Evolutionary conservation across 2,888 invertebrate genomes (phyloP).

Genomic region (Athetis lepigone): DNA sequence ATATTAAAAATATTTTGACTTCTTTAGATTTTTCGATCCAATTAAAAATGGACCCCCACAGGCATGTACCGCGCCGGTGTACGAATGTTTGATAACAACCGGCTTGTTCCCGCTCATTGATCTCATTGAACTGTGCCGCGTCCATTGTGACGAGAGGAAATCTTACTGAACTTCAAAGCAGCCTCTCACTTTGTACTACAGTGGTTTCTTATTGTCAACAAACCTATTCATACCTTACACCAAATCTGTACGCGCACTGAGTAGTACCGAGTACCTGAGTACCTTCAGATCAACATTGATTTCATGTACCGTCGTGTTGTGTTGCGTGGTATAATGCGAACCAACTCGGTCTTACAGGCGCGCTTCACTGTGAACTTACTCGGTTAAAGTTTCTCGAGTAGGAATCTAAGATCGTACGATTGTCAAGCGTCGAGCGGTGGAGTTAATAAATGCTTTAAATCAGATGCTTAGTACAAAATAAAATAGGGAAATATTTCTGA

Average conservation of each 20-base stretch:
- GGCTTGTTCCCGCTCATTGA: constrained; percentile 27
- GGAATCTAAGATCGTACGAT: too few species aligned
- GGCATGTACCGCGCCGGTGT: not conserved
- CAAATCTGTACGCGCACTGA: not conserved
- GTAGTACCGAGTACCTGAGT: too few species aligned
- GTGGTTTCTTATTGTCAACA: constrained; percentile 41
- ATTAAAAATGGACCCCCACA: not conserved
- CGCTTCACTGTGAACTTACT: too few species aligned
- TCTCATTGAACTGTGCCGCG: constrained; percentile 7
- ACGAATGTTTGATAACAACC: constrained; percentile 24
- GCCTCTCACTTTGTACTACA: constrained; percentile 24
- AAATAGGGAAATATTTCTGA: too few species aligned
- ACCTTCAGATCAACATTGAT: not conserved
- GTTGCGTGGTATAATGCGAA: too few species aligned
- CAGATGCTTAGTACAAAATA: too few species aligned
- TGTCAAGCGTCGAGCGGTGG: too few species aligned
- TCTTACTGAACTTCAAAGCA: constrained; percentile 39
- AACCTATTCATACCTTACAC: constrained; percentile 2
- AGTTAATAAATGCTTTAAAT: too few species aligned
- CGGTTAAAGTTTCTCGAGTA: too few species aligned
- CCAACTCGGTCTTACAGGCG: too few species aligned
- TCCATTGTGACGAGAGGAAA: constrained; percentile 19
- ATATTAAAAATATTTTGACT: not conserved
- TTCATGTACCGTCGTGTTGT: too few species aligned
- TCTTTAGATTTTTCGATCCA: not conserved